Evolutionary conservation across 2,888 invertebrate genomes (phyloP).

Genomic region (Erebia epiphron): DNA sequence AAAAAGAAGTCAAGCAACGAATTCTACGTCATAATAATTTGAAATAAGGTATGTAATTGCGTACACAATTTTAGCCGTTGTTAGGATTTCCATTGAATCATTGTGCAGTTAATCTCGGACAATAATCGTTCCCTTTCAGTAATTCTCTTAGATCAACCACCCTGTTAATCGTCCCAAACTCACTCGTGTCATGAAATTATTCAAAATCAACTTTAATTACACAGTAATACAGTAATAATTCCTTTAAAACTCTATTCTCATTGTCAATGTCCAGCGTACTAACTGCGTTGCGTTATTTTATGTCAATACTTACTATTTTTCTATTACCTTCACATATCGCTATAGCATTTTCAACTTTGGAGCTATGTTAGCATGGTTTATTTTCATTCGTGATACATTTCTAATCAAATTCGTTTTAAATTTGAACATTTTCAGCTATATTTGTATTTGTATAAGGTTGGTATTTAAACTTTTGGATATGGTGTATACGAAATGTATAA

Average conservation of each 20-base stretch:
- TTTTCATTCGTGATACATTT: constrained; percentile 36
- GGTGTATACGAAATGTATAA: constrained; percentile 53
- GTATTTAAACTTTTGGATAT: constrained; percentile 13
- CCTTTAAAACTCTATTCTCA: constrained; percentile 36
- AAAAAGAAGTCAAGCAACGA: constrained; percentile 11
- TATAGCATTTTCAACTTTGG: constrained; percentile 44
- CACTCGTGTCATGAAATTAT: constrained; percentile 44
- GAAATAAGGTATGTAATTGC: constrained; percentile 28
- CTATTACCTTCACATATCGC: constrained; percentile 40
- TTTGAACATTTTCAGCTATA: constrained; percentile 43
- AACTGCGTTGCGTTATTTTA: constrained; percentile 62
- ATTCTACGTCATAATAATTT: constrained; percentile 13
- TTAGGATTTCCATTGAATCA: constrained; percentile 33
- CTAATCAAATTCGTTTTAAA: constrained; percentile 20
- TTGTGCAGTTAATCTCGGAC: constrained; percentile 57
- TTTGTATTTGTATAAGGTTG: constrained; percentile 40
- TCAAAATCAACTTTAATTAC: constrained; percentile 48
- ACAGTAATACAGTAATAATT: constrained; percentile 35
- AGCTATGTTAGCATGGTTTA: constrained; percentile 31
- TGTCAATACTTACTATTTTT: constrained; percentile 54
- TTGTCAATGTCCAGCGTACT: constrained; percentile 56
- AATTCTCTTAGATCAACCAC: constrained; percentile 72
- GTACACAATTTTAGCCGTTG: constrained; percentile 10
- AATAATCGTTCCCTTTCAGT: constrained; percentile 75
- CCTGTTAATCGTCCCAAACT: constrained; percentile 73